Conservation (phyloP, 2,888 invertebrate genomes). For the Schizaphis graminum region DNA sequence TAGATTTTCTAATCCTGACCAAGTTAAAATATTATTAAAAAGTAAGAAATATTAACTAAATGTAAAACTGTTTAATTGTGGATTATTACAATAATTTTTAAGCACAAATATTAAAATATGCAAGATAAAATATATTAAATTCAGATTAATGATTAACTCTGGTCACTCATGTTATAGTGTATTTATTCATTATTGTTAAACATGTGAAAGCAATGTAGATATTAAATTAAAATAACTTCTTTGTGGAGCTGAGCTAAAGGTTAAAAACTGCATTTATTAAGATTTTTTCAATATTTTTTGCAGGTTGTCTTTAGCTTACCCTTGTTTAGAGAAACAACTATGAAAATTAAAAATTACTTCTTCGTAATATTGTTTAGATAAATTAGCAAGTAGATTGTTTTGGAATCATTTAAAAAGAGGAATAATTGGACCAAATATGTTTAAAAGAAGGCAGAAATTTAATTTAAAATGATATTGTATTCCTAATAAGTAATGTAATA, state of each 20-base stretch:
- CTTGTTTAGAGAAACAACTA: not conserved
- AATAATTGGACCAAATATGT: not conserved
- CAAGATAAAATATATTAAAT: not conserved
- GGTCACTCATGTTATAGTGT: not conserved
- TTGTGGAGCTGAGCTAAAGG: not conserved
- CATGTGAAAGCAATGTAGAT: not conserved
- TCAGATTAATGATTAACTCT: not conserved
- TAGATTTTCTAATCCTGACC: slow-evolving; percentile 78
- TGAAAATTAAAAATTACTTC: not conserved
- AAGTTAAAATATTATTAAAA: slow-evolving; percentile 84
- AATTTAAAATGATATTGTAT: not conserved
- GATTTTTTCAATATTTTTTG: not conserved
- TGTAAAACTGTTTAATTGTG: not conserved
- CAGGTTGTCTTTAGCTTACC: not conserved
- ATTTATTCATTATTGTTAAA: not conserved
- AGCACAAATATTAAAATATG: not conserved
- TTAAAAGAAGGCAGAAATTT: not conserved
- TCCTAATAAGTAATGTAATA: not conserved
- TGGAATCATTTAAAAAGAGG: not conserved
- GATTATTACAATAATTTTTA: not conserved
- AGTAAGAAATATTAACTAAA: slow-evolving; percentile 72
- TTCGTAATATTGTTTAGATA: not conserved
- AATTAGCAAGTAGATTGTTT: not conserved
- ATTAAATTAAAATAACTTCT: not conserved
- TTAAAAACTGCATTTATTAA: not conserved